Conservation (phyloP, 2,888 invertebrate species). For the Neoaliturus tenellus region DNA sequence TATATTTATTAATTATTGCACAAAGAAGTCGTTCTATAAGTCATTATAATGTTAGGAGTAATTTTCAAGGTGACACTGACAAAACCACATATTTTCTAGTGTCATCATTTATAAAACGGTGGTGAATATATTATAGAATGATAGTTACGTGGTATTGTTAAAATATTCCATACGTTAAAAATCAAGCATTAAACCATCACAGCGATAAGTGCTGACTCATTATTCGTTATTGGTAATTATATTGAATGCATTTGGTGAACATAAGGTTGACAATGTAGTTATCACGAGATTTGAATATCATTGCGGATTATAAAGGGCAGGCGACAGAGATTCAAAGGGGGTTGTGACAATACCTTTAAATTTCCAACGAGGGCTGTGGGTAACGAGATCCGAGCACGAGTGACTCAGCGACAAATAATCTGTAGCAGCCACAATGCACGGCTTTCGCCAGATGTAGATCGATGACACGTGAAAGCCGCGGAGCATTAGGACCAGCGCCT, state of each 20-base stretch:
- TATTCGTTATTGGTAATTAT: background rate
- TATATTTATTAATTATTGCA: no score
- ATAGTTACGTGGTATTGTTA: no score
- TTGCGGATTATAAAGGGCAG: background rate
- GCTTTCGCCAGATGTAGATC: conserved; percentile 5
- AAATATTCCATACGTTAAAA: no score
- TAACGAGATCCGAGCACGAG: background rate
- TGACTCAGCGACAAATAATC: background rate
- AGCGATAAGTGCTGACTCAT: background rate
- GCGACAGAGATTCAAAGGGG: background rate
- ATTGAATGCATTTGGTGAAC: no score
- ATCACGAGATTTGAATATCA: background rate
- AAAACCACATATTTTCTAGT: no score
- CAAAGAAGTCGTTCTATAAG: no score
- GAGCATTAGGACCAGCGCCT: background rate
- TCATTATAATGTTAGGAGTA: no score
- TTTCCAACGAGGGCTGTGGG: background rate
- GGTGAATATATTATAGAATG: no score
- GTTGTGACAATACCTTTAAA: background rate
- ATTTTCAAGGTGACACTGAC: no score
- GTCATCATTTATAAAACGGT: no score
- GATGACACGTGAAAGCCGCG: background rate
- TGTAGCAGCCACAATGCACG: background rate
- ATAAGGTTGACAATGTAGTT: background rate
- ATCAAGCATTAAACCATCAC: no score